Conservation (phyloP, 2,113 vertebrate species). For the Xenus cinereus region DNA sequence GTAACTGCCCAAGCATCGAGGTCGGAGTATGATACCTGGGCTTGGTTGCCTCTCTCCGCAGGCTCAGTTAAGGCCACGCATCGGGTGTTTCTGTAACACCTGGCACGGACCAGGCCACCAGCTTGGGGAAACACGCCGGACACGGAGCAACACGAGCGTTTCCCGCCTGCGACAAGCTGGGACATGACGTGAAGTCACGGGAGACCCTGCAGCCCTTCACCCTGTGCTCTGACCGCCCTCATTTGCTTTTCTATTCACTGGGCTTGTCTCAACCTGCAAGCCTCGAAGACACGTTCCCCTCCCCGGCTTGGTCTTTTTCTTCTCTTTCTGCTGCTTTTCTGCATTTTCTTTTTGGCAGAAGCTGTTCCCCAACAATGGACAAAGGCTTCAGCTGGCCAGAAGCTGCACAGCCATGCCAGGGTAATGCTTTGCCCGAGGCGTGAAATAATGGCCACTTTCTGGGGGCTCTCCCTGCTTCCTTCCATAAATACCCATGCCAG, state of each 20-base stretch:
- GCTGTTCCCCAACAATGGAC: not conserved
- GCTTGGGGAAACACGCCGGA: not conserved
- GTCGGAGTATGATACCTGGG: not conserved
- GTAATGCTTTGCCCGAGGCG: not conserved
- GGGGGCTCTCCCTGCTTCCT: not conserved
- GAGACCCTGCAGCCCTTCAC: not conserved
- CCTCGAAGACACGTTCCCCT: not conserved
- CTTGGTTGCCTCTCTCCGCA: not conserved
- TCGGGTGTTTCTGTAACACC: not conserved
- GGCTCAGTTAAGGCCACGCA: not conserved
- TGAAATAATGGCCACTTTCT: not conserved
- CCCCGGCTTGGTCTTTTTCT: not conserved
- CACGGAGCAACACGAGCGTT: accelerated
- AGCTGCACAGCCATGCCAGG: not conserved
- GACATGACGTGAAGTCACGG: not conserved
- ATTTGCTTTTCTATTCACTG: not conserved
- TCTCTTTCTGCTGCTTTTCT: not conserved
- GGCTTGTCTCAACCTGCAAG: conserved; percentile 31
- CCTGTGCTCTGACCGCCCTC: not conserved
- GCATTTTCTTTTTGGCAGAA: not conserved
- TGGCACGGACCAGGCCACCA: not conserved
- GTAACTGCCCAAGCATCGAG: not conserved
- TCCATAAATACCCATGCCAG: not conserved
- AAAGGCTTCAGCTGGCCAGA: not conserved
- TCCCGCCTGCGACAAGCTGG: not conserved